A percentile compares a stretch with the other conserved stretches of the same genome.
These are phyloP conservation scores for Noctua pronuba DNA, from an alignment of 2,888 invertebrate species.

Conservation along the genomic window DNA sequence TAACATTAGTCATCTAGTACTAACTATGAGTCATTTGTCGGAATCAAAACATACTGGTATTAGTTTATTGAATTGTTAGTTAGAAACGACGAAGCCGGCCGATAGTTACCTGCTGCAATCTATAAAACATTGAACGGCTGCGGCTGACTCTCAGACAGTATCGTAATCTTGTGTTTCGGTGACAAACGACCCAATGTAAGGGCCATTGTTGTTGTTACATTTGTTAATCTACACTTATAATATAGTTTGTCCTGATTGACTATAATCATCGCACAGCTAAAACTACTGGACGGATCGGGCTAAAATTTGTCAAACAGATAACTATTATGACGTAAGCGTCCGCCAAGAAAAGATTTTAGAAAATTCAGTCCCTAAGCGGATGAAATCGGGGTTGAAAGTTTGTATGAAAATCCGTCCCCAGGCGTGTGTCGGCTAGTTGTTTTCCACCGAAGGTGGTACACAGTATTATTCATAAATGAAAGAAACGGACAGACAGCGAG, in stretches of 20 bases:
- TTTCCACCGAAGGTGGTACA: too few species aligned
- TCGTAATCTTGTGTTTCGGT: neutral
- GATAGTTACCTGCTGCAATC: constrained; percentile 59
- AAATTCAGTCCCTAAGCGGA: neutral
- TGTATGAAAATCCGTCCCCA: neutral
- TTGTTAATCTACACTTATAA: neutral
- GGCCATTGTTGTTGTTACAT: neutral
- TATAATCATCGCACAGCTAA: neutral
- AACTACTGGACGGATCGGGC: too few species aligned
- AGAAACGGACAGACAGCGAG: neutral
- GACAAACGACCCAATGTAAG: constrained; percentile 1
- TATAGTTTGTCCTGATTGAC: neutral
- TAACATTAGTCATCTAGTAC: constrained; percentile 1
- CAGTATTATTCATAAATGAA: neutral
- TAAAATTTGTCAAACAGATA: neutral
- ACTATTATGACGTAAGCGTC: neutral
- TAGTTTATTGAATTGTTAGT: constrained; percentile 62
- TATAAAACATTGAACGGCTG: constrained; percentile 62
- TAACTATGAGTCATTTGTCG: constrained; percentile 54
- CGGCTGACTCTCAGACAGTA: constrained; percentile 41
- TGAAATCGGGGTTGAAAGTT: neutral
- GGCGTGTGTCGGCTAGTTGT: neutral
- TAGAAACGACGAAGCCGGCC: constrained; percentile 54
- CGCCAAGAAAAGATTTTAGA: neutral
- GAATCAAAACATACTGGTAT: constrained; percentile 54